Evolutionary conservation across 2,113 vertebrate genomes (phyloP).

Genomic region (Zosterops pallidus): DNA sequence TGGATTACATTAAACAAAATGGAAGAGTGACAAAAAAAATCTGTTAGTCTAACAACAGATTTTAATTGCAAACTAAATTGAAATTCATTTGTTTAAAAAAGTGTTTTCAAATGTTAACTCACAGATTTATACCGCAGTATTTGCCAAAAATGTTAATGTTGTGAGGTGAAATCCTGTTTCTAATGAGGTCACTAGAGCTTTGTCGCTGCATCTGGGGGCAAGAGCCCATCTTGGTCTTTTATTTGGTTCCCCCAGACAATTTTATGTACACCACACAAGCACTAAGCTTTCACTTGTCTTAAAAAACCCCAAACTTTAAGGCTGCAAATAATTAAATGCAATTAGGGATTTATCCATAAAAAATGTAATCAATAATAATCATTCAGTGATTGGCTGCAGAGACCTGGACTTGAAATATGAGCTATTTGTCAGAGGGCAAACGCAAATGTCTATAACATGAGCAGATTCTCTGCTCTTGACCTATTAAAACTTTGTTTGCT

Average conservation of each 20-base stretch:
- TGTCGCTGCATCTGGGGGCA: not conserved
- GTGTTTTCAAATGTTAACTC: constrained; percentile 63
- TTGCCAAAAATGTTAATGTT: constrained; percentile 59
- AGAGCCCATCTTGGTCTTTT: not conserved
- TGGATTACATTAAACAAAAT: constrained; percentile 65
- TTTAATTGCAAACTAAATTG: constrained; percentile 69
- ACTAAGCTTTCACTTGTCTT: not conserved
- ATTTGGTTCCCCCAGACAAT: not conserved
- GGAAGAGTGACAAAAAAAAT: constrained; percentile 71
- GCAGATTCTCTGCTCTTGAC: constrained; percentile 69
- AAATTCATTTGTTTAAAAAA: constrained; percentile 68
- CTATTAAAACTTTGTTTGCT: constrained; percentile 82
- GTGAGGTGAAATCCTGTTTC: constrained; percentile 21
- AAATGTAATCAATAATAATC: constrained; percentile 49
- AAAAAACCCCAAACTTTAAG: not conserved
- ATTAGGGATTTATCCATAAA: constrained; percentile 48
- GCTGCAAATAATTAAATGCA: constrained; percentile 33
- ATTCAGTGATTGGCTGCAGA: constrained; percentile 53
- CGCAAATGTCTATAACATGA: constrained; percentile 41
- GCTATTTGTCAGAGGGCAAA: constrained; percentile 40
- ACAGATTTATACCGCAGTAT: constrained; percentile 6
- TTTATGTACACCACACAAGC: not conserved
- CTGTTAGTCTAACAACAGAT: constrained; percentile 67
- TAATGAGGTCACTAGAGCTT: constrained; percentile 56
- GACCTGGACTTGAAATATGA: constrained; percentile 19